A percentile compares a stretch with the other conserved stretches of the same genome.
Conservation (phyloP, 2,113 vertebrate species). For the Passer domesticus region DNA sequence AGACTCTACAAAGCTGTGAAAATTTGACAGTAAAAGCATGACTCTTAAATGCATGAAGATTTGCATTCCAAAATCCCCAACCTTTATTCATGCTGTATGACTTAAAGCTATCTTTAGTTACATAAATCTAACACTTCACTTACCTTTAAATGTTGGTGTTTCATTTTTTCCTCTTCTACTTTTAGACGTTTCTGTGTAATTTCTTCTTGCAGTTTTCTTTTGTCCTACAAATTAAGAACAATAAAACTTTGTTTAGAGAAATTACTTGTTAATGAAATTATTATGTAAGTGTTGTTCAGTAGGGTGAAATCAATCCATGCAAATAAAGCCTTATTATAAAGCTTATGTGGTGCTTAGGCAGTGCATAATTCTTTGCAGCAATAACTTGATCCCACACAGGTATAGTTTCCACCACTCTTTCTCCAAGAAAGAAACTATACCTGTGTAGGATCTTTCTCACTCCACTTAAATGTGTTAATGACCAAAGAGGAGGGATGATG, state of each 20-base stretch:
- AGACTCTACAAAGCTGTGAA: not conserved
- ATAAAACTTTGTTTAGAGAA: not conserved
- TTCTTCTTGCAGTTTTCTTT: conserved; percentile 93
- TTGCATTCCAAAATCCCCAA: conserved; percentile 11
- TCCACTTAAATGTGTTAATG: not conserved
- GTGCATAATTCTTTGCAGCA: not conserved
- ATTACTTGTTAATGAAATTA: not conserved
- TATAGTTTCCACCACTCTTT: not conserved
- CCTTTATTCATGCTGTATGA: not conserved
- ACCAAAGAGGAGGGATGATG: not conserved
- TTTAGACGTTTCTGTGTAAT: conserved; percentile 89
- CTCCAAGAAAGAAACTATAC: not conserved
- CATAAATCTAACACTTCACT: not conserved
- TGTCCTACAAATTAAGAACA: conserved; percentile 80
- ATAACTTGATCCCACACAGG: not conserved
- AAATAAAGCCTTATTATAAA: not conserved
- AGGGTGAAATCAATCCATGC: not conserved
- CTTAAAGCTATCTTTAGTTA: not conserved
- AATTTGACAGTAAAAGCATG: conserved; percentile 32
- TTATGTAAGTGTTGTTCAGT: not conserved
- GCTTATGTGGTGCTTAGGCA: not conserved
- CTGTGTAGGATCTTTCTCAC: not conserved
- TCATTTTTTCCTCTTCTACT: conserved; percentile 93
- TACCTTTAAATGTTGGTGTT: conserved; percentile 95
- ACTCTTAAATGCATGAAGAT: conserved; percentile 17